phyloP scores from a whole-genome alignment of 2,113 vertebrate genomes.

The Pelusios castaneus region DNA sequence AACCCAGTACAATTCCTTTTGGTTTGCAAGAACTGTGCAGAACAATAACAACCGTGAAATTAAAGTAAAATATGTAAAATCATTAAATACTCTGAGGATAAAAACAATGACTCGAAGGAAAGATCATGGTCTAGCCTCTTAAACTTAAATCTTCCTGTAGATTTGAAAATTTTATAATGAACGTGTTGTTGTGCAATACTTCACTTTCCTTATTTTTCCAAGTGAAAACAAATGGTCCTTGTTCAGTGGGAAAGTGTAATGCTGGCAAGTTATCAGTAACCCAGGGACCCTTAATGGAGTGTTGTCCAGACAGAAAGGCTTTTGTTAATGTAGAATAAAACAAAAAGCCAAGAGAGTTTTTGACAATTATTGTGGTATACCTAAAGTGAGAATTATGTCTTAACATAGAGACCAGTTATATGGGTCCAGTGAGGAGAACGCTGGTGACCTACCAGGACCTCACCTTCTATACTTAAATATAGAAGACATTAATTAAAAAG shows the following conservation, averaged over 20 bases:
- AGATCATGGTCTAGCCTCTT: background rate
- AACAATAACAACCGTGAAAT: background rate
- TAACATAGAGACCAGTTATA: background rate
- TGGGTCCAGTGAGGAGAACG: background rate
- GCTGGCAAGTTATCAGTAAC: constrained; percentile 57
- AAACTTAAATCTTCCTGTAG: constrained; percentile 30
- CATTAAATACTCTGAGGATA: background rate
- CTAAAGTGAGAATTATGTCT: background rate
- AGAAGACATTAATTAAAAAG: background rate
- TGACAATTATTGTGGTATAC: background rate
- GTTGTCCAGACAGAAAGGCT: constrained; percentile 47
- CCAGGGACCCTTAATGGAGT: constrained; percentile 38
- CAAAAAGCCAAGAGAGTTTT: background rate
- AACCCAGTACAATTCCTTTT: accelerated
- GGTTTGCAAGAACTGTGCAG: background rate
- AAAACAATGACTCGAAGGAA: background rate
- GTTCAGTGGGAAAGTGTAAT: constrained; percentile 37
- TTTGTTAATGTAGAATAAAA: constrained; percentile 31
- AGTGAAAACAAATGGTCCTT: constrained; percentile 49
- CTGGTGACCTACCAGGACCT: background rate
- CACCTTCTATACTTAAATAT: background rate
- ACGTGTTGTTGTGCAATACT: constrained; percentile 49
- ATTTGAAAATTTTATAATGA: constrained; percentile 48
- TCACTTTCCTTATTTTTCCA: constrained; percentile 55
- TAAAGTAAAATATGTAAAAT: background rate